Evolutionary conservation across 2,113 vertebrate species (phyloP).

Genomic region (Bostrychus sinensis): DNA sequence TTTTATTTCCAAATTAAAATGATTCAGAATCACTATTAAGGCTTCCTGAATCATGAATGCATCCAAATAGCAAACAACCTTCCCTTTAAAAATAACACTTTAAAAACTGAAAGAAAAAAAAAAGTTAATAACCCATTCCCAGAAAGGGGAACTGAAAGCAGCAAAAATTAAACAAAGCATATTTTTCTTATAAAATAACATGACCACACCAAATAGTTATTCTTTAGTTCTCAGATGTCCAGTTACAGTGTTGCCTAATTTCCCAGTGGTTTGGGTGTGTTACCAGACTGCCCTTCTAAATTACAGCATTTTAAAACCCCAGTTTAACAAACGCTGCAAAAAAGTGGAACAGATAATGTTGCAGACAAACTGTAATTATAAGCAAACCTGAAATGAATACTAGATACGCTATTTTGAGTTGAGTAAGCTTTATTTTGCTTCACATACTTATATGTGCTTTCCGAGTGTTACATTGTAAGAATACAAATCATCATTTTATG

Average conservation of each 20-base stretch:
- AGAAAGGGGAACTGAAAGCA: constrained; percentile 33
- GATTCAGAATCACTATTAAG: no score
- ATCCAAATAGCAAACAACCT: no score
- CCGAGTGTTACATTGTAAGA: constrained; percentile 55
- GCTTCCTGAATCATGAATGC: no score
- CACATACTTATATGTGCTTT: constrained; percentile 59
- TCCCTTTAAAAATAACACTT: no score
- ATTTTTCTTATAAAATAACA: constrained; percentile 34
- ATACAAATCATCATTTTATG: constrained; percentile 26
- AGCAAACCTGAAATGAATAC: constrained; percentile 1
- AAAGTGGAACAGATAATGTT: neutral
- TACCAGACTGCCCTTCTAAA: constrained; percentile 16
- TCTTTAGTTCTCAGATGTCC: constrained; percentile 26
- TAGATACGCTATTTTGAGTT: constrained; percentile 3
- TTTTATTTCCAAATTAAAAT: no score
- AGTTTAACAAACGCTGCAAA: constrained; percentile 19
- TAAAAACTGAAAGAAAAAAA: no score
- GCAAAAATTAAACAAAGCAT: constrained; percentile 12
- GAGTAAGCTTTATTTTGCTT: constrained; percentile 58
- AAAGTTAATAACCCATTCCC: no score
- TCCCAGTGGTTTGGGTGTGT: constrained; percentile 59
- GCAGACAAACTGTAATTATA: constrained; percentile 1
- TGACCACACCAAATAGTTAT: constrained; percentile 51
- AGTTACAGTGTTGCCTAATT: constrained; percentile 36
- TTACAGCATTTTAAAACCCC: constrained; percentile 34